phyloP scores from a whole-genome alignment of 92 coral and sea anemone genomes.

The Siderastrea radians region DNA sequence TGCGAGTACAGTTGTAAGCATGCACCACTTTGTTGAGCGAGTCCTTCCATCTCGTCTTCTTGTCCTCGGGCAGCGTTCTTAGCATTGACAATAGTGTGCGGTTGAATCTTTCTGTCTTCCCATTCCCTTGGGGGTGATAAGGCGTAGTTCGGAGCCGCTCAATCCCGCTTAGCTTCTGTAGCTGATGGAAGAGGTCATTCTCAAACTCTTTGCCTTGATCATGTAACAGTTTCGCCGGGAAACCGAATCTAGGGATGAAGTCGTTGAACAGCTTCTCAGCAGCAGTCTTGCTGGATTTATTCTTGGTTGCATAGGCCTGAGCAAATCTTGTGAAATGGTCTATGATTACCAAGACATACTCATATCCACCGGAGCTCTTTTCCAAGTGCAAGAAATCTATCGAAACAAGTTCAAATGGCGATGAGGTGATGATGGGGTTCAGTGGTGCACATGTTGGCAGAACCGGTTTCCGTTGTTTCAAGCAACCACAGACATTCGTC shows the following conservation, averaged over 20 bases:
- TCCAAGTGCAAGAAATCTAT: slow-evolving; percentile 61
- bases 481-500: slow-evolving; percentile 12
- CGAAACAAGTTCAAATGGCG: slow-evolving; percentile 57
- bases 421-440: slow-evolving; percentile 37
- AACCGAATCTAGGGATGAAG: slow-evolving; percentile 20
- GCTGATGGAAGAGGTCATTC: background rate
- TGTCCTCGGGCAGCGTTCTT: slow-evolving; percentile 33
- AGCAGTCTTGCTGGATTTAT: slow-evolving; percentile 29
- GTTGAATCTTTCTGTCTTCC: background rate
- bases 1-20: slow-evolving; percentile 32
- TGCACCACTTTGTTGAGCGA: slow-evolving; percentile 30
- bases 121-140: background rate
- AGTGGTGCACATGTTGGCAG: background rate
- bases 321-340: slow-evolving; percentile 53
- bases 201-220: slow-evolving; percentile 41
- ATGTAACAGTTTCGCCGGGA: slow-evolving; percentile 22
- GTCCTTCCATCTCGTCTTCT: slow-evolving; percentile 33
- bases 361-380: slow-evolving; percentile 31
- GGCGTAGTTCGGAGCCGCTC: background rate
- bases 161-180: background rate
- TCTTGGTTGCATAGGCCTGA: slow-evolving; percentile 52
- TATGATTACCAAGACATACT: slow-evolving; percentile 47
- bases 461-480: too few species aligned
- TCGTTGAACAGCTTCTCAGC: slow-evolving; percentile 42
- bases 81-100: slow-evolving; percentile 21